phyloP scores from a whole-genome alignment of 1,140 invertebrate species.

The Ceratina australensis region DNA sequence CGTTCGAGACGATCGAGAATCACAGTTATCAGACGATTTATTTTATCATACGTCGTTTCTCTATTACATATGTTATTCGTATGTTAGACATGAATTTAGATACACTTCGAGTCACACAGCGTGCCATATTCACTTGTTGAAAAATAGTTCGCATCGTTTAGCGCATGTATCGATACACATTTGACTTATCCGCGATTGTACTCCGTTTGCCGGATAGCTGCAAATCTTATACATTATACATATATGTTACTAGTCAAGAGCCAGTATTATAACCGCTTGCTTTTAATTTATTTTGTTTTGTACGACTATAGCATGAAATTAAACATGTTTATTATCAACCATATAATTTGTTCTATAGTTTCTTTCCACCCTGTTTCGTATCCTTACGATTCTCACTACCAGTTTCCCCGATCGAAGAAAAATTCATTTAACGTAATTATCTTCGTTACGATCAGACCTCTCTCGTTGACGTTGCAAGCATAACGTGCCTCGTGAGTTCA shows the following conservation, averaged over 20 bases:
- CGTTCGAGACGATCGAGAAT: not conserved
- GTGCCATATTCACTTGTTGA: slow-evolving; percentile 6
- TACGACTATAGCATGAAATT: slow-evolving; percentile 1
- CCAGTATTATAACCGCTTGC: slow-evolving; percentile 56
- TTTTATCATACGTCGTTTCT: not conserved
- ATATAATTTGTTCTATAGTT: not conserved
- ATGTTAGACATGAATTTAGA: not conserved
- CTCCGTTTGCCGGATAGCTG: not conserved
- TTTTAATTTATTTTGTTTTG: slow-evolving; percentile 29
- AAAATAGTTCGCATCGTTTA: not conserved
- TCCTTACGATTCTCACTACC: not conserved
- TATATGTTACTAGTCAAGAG: slow-evolving; percentile 53
- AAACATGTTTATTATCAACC: slow-evolving; percentile 37
- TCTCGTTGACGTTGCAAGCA: too few species aligned
- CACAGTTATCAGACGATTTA: too few species aligned
- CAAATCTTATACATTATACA: too few species aligned
- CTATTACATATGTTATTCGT: not conserved
- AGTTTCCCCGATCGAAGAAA: too few species aligned
- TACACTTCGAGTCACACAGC: not conserved
- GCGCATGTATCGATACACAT: not conserved
- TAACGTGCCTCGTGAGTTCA: too few species aligned
- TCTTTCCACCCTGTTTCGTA: not conserved
- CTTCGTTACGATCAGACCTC: too few species aligned
- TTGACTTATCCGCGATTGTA: not conserved
- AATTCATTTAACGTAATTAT: too few species aligned